These are phyloP conservation scores for Malacoraja senta DNA, from an alignment of 2,797 vertebrate species.

Conservation along the genomic window DNA sequence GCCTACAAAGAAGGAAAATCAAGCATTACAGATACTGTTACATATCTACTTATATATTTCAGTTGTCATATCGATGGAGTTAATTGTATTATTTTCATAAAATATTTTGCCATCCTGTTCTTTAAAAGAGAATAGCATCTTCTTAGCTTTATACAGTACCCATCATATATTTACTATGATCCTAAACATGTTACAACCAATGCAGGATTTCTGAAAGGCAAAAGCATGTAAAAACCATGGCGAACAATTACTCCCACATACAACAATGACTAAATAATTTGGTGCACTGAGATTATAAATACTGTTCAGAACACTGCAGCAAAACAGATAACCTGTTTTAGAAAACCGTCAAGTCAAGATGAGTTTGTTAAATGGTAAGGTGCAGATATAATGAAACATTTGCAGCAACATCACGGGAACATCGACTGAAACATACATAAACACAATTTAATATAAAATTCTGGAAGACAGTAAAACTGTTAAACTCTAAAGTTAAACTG, in stretches of 20 bases:
- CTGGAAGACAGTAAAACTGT: no score
- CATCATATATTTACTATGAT: neutral
- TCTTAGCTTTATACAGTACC: neutral
- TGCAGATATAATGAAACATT: no score
- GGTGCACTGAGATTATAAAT: neutral
- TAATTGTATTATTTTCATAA: neutral
- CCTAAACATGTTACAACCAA: neutral
- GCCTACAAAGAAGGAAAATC: constrained; percentile 54
- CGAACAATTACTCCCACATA: neutral
- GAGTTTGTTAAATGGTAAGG: no score
- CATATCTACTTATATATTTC: neutral
- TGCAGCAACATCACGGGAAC: no score
- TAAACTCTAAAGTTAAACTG: no score
- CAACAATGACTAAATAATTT: neutral
- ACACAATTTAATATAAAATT: no score
- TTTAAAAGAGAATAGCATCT: neutral
- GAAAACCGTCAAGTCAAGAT: neutral
- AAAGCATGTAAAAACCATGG: neutral
- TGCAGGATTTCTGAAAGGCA: neutral
- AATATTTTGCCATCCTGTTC: neutral
- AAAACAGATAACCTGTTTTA: neutral
- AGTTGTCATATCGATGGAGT: neutral
- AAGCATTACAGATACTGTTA: constrained; percentile 23
- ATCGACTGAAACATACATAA: no score
- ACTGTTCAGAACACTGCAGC: neutral